Conservation (phyloP, 2,797 vertebrate species). For the Lycodopsis pacificus region DNA sequence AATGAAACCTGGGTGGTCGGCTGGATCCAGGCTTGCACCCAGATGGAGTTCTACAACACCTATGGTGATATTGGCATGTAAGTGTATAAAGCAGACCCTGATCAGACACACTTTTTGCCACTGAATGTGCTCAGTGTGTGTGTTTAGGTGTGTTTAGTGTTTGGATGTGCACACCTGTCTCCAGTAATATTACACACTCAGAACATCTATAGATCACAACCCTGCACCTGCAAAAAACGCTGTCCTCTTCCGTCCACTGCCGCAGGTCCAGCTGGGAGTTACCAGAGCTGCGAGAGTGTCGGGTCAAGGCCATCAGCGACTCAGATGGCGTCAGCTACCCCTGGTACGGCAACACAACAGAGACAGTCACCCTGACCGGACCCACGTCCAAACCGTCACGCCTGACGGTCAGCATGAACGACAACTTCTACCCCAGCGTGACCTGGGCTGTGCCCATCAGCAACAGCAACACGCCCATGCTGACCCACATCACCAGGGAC, state of each 20-base stretch:
- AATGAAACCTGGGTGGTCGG: slow-evolving; percentile 99
- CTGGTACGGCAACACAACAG: slow-evolving; percentile 99
- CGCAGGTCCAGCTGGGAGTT: slow-evolving; percentile 98
- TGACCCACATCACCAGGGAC: slow-evolving; percentile 97
- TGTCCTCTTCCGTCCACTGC: slow-evolving; percentile 29
- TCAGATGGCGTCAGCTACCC: slow-evolving; percentile 99
- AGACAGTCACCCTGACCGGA: slow-evolving; percentile 95
- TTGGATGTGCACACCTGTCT: neutral
- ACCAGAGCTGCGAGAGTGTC: slow-evolving; percentile 95
- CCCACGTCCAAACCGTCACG: slow-evolving; percentile 97
- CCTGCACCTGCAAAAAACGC: slow-evolving; percentile 3
- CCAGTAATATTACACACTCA: neutral
- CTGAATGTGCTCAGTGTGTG: slow-evolving; percentile 1
- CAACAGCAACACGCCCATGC: slow-evolving; percentile 95
- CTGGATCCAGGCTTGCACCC: slow-evolving; percentile 99
- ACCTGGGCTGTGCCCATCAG: slow-evolving; percentile 99
- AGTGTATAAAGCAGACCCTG: slow-evolving; percentile 65
- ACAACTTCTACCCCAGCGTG: slow-evolving; percentile 99
- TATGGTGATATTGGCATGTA: slow-evolving; percentile 97
- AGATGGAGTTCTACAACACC: slow-evolving; percentile 99
- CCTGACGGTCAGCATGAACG: slow-evolving; percentile 98
- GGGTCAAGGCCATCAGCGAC: slow-evolving; percentile 98
- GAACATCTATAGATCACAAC: slow-evolving; percentile 7
- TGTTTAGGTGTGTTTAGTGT: slow-evolving; percentile 11
- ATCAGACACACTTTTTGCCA: neutral